Evolutionary conservation across 2,797 vertebrate genomes (phyloP).

Genomic region (Ctenopoma kingsleyae): DNA sequence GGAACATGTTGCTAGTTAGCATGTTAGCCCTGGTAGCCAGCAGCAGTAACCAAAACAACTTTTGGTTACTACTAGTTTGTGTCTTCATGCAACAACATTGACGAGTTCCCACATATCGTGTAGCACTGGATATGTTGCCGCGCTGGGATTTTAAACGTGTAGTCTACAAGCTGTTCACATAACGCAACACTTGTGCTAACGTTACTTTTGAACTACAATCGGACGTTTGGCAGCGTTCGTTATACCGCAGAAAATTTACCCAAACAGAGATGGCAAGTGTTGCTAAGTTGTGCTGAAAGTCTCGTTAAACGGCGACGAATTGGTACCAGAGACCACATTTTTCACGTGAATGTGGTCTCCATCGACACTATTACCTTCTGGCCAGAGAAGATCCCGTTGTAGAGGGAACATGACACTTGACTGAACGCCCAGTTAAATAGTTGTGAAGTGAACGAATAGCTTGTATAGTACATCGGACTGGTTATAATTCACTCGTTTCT

Average conservation of each 20-base stretch:
- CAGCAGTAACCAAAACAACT: not conserved
- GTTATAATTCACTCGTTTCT: not conserved
- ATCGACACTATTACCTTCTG: not conserved
- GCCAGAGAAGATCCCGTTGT: too few species aligned
- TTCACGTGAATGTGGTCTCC: not conserved
- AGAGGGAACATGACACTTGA: too few species aligned
- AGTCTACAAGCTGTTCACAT: conserved; percentile 7
- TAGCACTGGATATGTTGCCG: accelerated
- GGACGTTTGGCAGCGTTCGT: too few species aligned
- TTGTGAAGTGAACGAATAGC: not conserved
- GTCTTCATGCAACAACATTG: accelerated
- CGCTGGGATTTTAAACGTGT: not conserved
- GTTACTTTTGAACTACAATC: conserved; percentile 17
- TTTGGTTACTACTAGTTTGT: not conserved
- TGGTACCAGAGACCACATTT: not conserved
- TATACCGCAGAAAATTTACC: not conserved
- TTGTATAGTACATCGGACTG: too few species aligned
- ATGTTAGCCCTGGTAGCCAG: conserved; percentile 39
- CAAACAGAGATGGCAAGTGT: not conserved
- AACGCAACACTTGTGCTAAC: conserved; percentile 6
- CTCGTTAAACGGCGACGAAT: not conserved
- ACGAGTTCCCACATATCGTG: accelerated
- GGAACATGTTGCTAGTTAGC: conserved; percentile 69
- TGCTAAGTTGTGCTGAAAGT: not conserved
- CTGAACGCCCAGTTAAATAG: not conserved